A percentile compares a stretch with the other conserved stretches of the same genome.
These are phyloP conservation scores for Orycteropus afer DNA, from an alignment of 2,113 vertebrate genomes.

Conservation along the genomic window DNA sequence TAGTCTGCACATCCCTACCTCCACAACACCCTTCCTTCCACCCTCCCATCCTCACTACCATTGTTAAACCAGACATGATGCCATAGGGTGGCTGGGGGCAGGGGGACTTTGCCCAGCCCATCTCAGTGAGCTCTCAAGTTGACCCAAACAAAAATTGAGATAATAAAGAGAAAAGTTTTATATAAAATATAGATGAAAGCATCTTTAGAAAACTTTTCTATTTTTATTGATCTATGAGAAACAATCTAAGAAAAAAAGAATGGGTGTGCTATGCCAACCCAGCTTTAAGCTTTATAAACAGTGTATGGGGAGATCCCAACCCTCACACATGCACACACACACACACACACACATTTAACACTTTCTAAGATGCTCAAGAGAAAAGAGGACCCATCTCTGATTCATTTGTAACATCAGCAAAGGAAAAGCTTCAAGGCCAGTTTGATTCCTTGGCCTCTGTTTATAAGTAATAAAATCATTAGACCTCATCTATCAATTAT, in stretches of 20 bases:
- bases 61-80: background rate
- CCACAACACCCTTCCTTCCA: no score
- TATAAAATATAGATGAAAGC: background rate
- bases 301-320: background rate
- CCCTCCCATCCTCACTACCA: background rate
- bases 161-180: slow-evolving; percentile 30
- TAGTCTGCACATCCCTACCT: background rate
- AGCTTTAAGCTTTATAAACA: background rate
- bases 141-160: background rate
- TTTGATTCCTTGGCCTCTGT: slow-evolving; percentile 44
- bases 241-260: slow-evolving; percentile 1
- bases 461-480: slow-evolving; percentile 44
- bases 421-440: background rate
- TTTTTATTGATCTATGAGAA: background rate
- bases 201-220: background rate
- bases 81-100: background rate
- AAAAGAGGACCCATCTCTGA: background rate
- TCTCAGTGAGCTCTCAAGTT: background rate
- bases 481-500: slow-evolving; percentile 37
- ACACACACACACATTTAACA: background rate
- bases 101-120: background rate
- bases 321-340: background rate
- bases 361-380: background rate
- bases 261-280: no score
- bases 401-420: background rate